phyloP scores from a whole-genome alignment of 2,797 vertebrate species.

The Kryptopterus vitreolus region DNA sequence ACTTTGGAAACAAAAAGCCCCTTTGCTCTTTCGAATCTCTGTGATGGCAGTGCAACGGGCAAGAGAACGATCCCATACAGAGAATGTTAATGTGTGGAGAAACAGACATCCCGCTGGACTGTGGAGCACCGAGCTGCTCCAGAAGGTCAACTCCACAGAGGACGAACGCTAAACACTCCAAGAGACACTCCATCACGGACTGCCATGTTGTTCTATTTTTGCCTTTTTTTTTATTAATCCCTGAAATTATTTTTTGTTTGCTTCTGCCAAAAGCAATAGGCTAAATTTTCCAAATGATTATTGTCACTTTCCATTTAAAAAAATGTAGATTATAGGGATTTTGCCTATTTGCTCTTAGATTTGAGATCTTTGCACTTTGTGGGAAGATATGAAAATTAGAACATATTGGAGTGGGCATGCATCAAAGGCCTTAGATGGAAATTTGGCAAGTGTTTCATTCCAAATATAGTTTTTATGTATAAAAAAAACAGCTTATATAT shows the following conservation, averaged over 20 bases:
- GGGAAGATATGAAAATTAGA: not conserved
- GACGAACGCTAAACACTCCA: conserved; percentile 25
- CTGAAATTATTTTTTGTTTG: not conserved
- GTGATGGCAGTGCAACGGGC: conserved; percentile 44
- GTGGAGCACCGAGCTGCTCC: conserved; percentile 22
- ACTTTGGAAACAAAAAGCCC: conserved; percentile 49
- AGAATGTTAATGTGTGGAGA: conserved; percentile 47
- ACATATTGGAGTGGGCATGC: not conserved
- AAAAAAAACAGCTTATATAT: not conserved
- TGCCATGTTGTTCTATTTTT: not conserved
- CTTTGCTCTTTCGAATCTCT: conserved; percentile 48
- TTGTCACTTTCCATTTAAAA: not conserved
- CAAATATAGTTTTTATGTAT: not conserved
- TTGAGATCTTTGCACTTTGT: not conserved
- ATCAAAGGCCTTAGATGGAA: not conserved
- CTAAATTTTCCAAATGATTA: not conserved
- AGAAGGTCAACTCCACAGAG: conserved; percentile 50
- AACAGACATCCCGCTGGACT: conserved; percentile 40
- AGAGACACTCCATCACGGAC: conserved; percentile 13
- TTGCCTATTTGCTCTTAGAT: not conserved
- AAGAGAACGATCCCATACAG: conserved; percentile 51
- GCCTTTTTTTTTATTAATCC: not conserved
- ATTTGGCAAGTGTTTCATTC: not conserved
- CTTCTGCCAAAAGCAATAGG: not conserved
- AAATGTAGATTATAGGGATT: not conserved